These are phyloP conservation scores for Agriopis leucophaearia DNA, from an alignment of 2,888 invertebrate genomes.

Conservation along the genomic window DNA sequence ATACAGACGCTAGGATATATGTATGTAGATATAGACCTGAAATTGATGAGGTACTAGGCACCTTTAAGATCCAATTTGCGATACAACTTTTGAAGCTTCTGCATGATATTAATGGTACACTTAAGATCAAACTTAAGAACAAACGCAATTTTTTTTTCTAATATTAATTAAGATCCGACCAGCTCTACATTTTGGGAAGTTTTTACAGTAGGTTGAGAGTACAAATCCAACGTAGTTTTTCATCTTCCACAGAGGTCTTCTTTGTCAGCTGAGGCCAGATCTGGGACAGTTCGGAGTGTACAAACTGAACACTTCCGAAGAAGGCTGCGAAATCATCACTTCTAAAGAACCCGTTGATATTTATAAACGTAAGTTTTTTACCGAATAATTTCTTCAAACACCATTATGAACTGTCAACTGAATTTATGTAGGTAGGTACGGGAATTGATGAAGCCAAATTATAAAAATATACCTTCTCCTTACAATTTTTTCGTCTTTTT, in stretches of 20 bases:
- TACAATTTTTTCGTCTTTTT: too few species aligned
- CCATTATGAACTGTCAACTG: too few species aligned
- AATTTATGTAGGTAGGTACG: too few species aligned
- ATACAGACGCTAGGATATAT: too few species aligned
- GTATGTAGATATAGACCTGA: background rate
- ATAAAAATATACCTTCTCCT: too few species aligned
- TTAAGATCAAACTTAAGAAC: too few species aligned
- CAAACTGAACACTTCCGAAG: conserved; percentile 82
- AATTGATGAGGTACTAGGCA: background rate
- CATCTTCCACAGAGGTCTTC: conserved; percentile 76
- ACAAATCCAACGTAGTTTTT: conserved; percentile 1
- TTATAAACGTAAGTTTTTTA: conserved; percentile 88
- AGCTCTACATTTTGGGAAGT: background rate
- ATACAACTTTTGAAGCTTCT: background rate
- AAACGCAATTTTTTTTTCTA: too few species aligned
- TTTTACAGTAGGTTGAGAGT: background rate
- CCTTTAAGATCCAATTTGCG: background rate
- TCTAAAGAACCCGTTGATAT: conserved; percentile 89
- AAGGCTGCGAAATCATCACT: conserved; percentile 85
- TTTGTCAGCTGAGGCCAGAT: conserved; percentile 87
- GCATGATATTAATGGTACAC: background rate
- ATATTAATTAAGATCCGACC: too few species aligned
- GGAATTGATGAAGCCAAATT: too few species aligned
- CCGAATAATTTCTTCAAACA: too few species aligned
- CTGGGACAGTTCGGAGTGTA: conserved; percentile 92